Evolutionary conservation across 2,888 invertebrate species (phyloP), one percentile per base, ranked within the genome.

Genomic region (Saturnia pavonia): DNA sequence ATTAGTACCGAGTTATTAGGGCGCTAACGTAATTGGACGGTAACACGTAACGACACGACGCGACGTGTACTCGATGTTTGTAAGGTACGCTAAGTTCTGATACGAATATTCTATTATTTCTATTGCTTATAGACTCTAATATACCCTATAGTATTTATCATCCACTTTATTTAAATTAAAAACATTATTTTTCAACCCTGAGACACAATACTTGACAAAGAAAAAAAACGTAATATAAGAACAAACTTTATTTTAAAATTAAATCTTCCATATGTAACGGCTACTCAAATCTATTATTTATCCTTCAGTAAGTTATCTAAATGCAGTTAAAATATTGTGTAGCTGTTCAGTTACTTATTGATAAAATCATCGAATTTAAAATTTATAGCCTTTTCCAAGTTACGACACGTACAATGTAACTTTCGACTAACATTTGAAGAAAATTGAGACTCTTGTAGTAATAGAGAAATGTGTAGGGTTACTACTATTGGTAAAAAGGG

Each of bases 291-390:
- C 7, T 54, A 22, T 11, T 54, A 54, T 54, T 43, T 11, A 1
- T 22, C 54, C 22, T 22, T 11, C 7, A 22, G 22, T 54, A 54
- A 22, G 22, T 54, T 11, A 22, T 54, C 11, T 11, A n/a, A 54
- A 54, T n/a, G 8, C 22, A 11, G 8, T 11, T 27, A 2, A 27
- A 14, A 14, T 12, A 14, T 60, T n/a, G n/a, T n/a, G 0, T 14
- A 19, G 65, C 40, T 40, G 40, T 40, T 34, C 7, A 40, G 65
- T 6, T 40, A 65, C 11, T 65, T 65, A 40, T 65, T 65, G 65
- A 65, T 65, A 65, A 65, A 40, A 65, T 65, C 65, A 65, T 65
- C 40, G 65, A 65, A 40, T 40, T 65, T 19, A 65, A n/a, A 40
- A 65, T 40, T 65, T 65, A 65, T 65, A 40, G 19, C 40, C 40